These are phyloP conservation scores for Guaruba guarouba DNA, from an alignment of 2,113 vertebrate genomes.

Conservation along the genomic window DNA sequence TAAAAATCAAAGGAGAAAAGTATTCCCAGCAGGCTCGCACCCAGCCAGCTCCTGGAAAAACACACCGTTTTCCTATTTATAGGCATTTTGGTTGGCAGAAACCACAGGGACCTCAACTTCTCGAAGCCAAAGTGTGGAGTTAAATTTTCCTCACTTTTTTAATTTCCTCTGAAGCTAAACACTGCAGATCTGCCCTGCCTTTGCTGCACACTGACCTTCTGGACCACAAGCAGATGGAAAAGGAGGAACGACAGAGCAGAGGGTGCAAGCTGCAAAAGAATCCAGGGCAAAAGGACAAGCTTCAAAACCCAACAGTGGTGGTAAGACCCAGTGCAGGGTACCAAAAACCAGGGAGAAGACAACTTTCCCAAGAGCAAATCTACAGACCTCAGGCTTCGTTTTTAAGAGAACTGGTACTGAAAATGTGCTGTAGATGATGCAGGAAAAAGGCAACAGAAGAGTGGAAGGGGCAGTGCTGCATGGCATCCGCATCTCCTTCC, in stretches of 20 bases:
- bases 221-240: background rate
- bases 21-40: background rate
- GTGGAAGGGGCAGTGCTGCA: accelerated
- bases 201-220: background rate
- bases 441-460: background rate
- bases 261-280: background rate
- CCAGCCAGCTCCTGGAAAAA: background rate
- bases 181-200: background rate
- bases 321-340: background rate
- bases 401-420: background rate
- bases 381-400: background rate
- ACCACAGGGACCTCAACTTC: background rate
- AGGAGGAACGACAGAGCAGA: background rate
- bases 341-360: background rate
- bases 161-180: background rate
- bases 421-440: accelerated
- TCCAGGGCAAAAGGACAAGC: background rate
- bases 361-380: background rate
- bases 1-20: background rate
- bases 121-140: background rate
- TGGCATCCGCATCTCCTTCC: accelerated
- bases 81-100: background rate
- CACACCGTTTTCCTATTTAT: accelerated
- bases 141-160: background rate
- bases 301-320: background rate